Percentiles rank a stretch among this genome's conserved stretches.
phyloP scores from a whole-genome alignment of 2,888 invertebrate species.

The Artemia sp. region DNA sequence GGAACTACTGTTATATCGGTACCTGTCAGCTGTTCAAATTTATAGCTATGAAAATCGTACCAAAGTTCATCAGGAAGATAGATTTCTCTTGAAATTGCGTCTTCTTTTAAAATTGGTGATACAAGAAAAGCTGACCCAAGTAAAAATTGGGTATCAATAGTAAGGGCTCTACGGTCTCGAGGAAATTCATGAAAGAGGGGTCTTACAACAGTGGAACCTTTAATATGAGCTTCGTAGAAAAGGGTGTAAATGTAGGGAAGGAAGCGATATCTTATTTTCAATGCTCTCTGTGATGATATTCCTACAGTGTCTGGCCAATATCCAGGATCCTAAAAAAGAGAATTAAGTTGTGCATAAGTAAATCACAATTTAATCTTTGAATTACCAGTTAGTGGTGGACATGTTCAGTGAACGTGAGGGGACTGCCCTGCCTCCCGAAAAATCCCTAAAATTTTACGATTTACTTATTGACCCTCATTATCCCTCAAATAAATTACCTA shows the following conservation, averaged over 20 bases:
- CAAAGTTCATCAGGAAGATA: slow-evolving; percentile 28
- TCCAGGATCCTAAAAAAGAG: slow-evolving; percentile 26
- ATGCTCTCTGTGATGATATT: slow-evolving; percentile 25
- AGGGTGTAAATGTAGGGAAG: slow-evolving; percentile 36
- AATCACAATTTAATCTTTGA: too few relatives aligned
- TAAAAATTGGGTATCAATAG: slow-evolving; percentile 29
- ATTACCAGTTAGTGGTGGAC: too few relatives aligned
- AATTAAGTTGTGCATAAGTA: not conserved
- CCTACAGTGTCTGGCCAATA: slow-evolving; percentile 25
- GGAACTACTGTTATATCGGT: slow-evolving; percentile 18
- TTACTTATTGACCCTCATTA: too few relatives aligned
- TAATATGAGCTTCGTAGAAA: slow-evolving; percentile 28
- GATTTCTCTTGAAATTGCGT: slow-evolving; percentile 28
- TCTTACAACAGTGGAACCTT: slow-evolving; percentile 31
- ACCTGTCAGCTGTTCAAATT: not conserved
- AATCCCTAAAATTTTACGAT: too few relatives aligned
- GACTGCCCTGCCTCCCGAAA: too few relatives aligned
- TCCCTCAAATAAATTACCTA: too few relatives aligned
- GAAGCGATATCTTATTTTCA: slow-evolving; percentile 32
- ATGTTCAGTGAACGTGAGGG: too few relatives aligned
- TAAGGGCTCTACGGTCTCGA: slow-evolving; percentile 27
- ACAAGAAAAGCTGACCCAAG: slow-evolving; percentile 34
- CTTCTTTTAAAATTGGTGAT: slow-evolving; percentile 27
- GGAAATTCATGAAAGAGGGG: slow-evolving; percentile 32
- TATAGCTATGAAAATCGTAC: slow-evolving; percentile 28